A percentile compares a stretch with the other conserved stretches of the same genome.
Conservation (phyloP, 1,140 invertebrate genomes). For the fruit fly (Drosophila melanogaster) region DNA sequence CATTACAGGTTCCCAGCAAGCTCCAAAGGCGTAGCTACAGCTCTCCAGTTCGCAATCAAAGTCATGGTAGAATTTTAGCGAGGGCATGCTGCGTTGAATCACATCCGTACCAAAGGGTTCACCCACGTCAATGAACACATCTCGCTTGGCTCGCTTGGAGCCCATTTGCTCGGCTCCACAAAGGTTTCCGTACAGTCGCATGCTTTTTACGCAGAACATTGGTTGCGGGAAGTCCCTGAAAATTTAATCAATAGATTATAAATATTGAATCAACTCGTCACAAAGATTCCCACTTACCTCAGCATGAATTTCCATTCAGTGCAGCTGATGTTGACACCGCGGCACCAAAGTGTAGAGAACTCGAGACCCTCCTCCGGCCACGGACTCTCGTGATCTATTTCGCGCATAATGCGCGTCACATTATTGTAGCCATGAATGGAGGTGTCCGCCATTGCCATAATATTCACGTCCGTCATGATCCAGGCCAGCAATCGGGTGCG, state of each 20-base stretch:
- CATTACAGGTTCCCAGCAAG: constrained; percentile 99
- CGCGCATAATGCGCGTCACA: constrained; percentile 89
- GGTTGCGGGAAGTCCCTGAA: constrained; percentile 97
- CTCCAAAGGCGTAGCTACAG: constrained; percentile 96
- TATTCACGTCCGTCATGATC: constrained; percentile 91
- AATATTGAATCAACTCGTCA: neutral
- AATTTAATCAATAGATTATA: neutral
- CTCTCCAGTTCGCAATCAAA: constrained; percentile 96
- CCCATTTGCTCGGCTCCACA: constrained; percentile 95
- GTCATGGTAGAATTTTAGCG: constrained; percentile 99
- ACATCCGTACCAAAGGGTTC: constrained; percentile 90
- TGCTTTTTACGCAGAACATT: constrained; percentile 91
- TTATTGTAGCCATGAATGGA: constrained; percentile 93
- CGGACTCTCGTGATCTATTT: constrained; percentile 93
- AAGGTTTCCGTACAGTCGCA: constrained; percentile 95
- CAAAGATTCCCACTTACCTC: constrained; percentile 55
- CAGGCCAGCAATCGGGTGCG: constrained; percentile 92
- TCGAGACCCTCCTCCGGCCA: constrained; percentile 96
- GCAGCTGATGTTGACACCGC: constrained; percentile 92
- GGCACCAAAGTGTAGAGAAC: constrained; percentile 97
- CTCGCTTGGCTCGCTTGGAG: constrained; percentile 90
- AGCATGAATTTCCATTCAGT: constrained; percentile 94
- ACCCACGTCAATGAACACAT: constrained; percentile 89
- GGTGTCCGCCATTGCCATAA: constrained; percentile 94
- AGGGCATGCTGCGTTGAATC: constrained; percentile 94